Evolutionary conservation across 2,888 invertebrate genomes (phyloP).

Genomic region (Fragum sueziense): DNA sequence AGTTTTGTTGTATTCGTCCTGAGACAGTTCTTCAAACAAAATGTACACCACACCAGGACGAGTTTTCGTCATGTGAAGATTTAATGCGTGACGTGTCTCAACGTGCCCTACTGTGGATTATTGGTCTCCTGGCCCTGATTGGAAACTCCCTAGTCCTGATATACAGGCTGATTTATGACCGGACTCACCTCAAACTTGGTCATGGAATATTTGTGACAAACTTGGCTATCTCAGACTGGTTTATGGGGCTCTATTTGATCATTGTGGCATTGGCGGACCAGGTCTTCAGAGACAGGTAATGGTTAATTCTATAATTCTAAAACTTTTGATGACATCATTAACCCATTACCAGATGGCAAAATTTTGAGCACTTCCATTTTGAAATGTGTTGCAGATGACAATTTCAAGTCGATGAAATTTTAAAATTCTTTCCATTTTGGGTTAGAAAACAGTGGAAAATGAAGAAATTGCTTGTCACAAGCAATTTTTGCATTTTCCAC

Average conservation of each 20-base stretch:
- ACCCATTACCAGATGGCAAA: no score
- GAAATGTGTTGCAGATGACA: no score
- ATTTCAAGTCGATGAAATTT: no score
- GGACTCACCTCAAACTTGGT: slow-evolving; percentile 28
- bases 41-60: slow-evolving; percentile 53
- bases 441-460: no score
- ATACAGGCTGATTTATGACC: slow-evolving; percentile 36
- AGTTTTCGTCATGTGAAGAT: slow-evolving; percentile 62
- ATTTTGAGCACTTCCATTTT: no score
- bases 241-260: slow-evolving; percentile 40
- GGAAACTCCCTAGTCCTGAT: slow-evolving; percentile 60
- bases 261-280: slow-evolving; percentile 64
- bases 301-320: no score
- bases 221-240: slow-evolving; percentile 53
- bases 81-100: slow-evolving; percentile 61
- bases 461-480: no score
- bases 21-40: slow-evolving; percentile 46
- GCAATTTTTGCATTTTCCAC: no score
- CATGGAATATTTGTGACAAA: slow-evolving; percentile 57
- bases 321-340: no score
- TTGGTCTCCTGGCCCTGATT: slow-evolving; percentile 55
- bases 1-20: slow-evolving; percentile 32
- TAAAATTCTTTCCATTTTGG: no score
- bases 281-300: slow-evolving; percentile 43
- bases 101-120: slow-evolving; percentile 58